Conservation (phyloP, 2,113 vertebrate species). For the Tetrax tetrax region DNA sequence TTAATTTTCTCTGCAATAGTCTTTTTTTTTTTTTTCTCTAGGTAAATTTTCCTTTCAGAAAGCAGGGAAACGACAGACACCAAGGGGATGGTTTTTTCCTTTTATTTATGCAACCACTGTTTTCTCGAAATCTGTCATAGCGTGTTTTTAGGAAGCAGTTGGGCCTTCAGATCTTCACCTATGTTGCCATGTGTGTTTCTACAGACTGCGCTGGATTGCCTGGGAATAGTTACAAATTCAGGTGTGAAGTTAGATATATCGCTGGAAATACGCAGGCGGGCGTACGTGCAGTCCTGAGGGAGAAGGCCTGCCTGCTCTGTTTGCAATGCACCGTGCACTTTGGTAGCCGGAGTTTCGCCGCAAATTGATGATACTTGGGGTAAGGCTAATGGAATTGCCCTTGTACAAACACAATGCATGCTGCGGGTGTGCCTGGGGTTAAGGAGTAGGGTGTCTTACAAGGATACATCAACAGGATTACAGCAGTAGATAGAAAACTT, state of each 20-base stretch:
- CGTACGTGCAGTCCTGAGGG: background rate
- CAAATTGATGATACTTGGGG: background rate
- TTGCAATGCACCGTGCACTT: background rate
- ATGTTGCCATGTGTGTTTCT: background rate
- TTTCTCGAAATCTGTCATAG: background rate
- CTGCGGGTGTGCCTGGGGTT: background rate
- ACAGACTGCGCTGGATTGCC: background rate
- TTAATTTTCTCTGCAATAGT: background rate
- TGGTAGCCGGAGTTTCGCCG: background rate
- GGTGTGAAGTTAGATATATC: background rate
- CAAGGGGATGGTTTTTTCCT: background rate
- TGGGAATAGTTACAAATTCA: background rate
- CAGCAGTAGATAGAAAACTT: background rate
- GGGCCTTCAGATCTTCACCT: background rate
- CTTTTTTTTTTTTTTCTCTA: background rate
- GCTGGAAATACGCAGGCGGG: background rate
- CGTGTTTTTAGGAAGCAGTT: background rate
- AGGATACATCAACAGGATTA: background rate
- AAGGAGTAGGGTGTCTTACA: background rate
- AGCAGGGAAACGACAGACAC: background rate
- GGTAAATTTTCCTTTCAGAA: background rate
- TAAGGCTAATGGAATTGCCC: background rate
- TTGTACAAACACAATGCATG: rapidly evolving
- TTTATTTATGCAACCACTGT: background rate
- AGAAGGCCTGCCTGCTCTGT: background rate